Percentiles rank a stretch among this genome's conserved stretches.
Conservation (phyloP, 2,888 invertebrate genomes). For the Cetonia aurata region DNA sequence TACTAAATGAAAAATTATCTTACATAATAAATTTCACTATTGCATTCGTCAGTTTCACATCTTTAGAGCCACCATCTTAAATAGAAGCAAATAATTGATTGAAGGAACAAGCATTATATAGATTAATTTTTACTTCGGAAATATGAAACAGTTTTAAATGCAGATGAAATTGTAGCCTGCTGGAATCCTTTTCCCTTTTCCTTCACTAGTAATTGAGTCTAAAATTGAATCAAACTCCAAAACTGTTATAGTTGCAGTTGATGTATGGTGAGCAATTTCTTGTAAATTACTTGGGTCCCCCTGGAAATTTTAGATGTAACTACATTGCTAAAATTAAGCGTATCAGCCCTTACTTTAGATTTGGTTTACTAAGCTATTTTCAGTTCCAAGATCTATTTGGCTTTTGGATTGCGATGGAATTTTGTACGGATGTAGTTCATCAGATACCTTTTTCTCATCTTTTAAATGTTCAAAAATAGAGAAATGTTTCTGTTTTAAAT, state of each 20-base stretch:
- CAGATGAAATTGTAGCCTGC: background rate
- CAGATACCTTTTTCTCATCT: too few species aligned
- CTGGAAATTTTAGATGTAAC: background rate
- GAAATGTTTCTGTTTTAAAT: too few species aligned
- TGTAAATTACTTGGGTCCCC: background rate
- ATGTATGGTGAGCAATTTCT: background rate
- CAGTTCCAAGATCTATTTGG: too few species aligned
- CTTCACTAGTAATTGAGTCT: background rate
- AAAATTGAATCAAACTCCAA: background rate
- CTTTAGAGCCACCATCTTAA: too few species aligned
- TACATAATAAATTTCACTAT: background rate
- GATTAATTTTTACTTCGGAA: background rate
- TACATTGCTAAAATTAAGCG: too few species aligned
- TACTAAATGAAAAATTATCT: conserved; percentile 7
- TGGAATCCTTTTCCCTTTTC: background rate
- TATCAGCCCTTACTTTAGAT: too few species aligned
- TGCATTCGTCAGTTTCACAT: conserved; percentile 1
- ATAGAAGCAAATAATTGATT: too few species aligned
- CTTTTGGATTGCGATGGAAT: too few species aligned
- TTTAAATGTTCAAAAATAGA: too few species aligned
- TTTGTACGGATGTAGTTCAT: too few species aligned
- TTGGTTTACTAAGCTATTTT: too few species aligned
- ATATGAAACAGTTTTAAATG: background rate
- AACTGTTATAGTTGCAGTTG: background rate
- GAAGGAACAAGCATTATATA: background rate